Evolutionary conservation across 2,797 vertebrate species (phyloP), one percentile per base, ranked within the genome.

Genomic region (Sebastes cheni): DNA sequence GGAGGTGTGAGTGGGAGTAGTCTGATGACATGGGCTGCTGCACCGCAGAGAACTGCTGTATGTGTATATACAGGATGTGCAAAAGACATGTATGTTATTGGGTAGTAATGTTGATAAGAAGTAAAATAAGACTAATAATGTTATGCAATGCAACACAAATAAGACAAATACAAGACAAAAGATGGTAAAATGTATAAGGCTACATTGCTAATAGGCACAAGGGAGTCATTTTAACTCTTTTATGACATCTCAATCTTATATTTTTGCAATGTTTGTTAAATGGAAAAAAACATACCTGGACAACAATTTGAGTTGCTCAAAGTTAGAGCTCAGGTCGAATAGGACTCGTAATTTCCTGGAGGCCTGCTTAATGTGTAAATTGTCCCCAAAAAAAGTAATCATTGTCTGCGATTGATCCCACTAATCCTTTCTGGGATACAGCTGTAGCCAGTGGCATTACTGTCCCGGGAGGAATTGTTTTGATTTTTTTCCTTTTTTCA

Each of bases 1-100:
- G 81, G 83, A 89, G 83, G 79, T 81, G 79, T 65, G 84, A 85
- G 82, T 80, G 88, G 86, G 88, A 80, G 84, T 76, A 58, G 86
- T 82, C 77, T 77, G 83, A 88, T 81, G 87, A 89, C 84, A 92
- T 34, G 77, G 72, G 67, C 81, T 68, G 81, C 87, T 83, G 87
- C 88, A 30, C 77, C 67, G 32, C 72, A 75, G 62, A 75, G 65
- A 82, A 62, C 80, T 36, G 68, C 65, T 79, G 58, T 56, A 58
- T 39, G 46, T 73, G 66, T 76, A n/a, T 66, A 23, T 39, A 25
- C 9, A 32, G 23, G 22, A 74, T 39, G 73, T 65, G 22, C 72
- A 66, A 25, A 16, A 67, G 7, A 67, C 8, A n/a, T 27, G 9
- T 29, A 65, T 72, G 65, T 46, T 16, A 50, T 52, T 36, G 3